These are phyloP conservation scores for Cerastis leucographa DNA, from an alignment of 2,888 invertebrate species.

Conservation along the genomic window DNA sequence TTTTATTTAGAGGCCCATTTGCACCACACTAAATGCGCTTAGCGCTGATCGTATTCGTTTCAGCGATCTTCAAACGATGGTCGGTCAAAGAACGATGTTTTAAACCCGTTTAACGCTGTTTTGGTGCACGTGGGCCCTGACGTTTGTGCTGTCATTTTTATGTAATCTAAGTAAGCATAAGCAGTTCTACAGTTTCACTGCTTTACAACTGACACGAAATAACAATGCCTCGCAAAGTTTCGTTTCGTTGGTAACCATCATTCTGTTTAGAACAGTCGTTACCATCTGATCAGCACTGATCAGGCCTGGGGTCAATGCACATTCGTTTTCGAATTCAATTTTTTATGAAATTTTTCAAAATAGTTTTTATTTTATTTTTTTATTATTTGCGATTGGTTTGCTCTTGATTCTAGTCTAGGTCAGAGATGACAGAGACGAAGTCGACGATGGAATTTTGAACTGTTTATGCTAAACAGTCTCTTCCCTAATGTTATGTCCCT, in stretches of 20 bases:
- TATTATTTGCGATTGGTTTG: no score
- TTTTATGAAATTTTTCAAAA: no score
- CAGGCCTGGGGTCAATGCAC: background rate
- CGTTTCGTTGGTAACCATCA: background rate
- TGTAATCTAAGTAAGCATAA: background rate
- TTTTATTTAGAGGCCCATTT: background rate
- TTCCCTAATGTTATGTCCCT: constrained; percentile 1
- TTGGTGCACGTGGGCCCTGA: background rate
- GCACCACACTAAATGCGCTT: background rate
- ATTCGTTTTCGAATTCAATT: background rate
- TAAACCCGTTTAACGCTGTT: background rate
- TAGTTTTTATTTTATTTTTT: no score
- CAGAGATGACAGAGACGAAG: no score
- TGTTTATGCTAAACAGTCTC: constrained; percentile 28
- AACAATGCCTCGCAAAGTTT: constrained; percentile 30
- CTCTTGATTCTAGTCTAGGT: no score
- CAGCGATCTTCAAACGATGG: background rate
- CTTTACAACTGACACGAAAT: background rate
- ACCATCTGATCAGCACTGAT: background rate
- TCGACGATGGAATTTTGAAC: no score
- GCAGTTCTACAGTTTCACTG: constrained; percentile 31
- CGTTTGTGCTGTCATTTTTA: background rate
- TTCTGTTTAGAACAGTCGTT: constrained; percentile 29
- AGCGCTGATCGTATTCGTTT: background rate
- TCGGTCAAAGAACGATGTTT: background rate